Evolutionary conservation across 2,888 invertebrate genomes (phyloP).

Genomic region (Andrena haemorrhoa): DNA sequence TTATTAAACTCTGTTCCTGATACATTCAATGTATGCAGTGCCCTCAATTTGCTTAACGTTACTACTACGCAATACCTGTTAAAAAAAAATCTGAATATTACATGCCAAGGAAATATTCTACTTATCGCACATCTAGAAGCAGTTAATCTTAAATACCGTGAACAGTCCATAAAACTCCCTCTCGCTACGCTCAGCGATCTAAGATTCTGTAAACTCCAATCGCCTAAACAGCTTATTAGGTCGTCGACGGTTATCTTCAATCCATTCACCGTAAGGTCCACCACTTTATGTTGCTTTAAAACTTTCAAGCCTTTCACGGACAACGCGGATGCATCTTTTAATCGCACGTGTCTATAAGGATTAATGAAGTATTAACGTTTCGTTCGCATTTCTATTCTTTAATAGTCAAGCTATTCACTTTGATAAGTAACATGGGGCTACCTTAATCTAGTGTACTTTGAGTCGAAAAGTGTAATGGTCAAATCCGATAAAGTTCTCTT

Average conservation of each 20-base stretch:
- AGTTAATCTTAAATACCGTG: slow-evolving; percentile 82
- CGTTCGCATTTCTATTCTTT: not conserved
- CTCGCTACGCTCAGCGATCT: slow-evolving; percentile 87
- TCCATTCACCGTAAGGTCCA: slow-evolving; percentile 87
- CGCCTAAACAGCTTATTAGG: slow-evolving; percentile 88
- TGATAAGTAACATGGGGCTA: slow-evolving; percentile 63
- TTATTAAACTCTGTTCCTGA: slow-evolving; percentile 90
- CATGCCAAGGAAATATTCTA: not conserved
- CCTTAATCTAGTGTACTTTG: slow-evolving; percentile 87
- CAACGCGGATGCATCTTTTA: slow-evolving; percentile 87
- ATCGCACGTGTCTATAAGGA: slow-evolving; percentile 86
- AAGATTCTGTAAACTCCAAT: slow-evolving; percentile 88
- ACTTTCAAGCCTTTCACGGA: slow-evolving; percentile 87
- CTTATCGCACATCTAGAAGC: not conserved
- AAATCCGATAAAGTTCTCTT: slow-evolving; percentile 87
- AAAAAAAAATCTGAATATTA: slow-evolving; percentile 48
- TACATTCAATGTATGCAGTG: slow-evolving; percentile 88
- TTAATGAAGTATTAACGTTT: slow-evolving; percentile 24
- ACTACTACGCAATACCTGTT: slow-evolving; percentile 87
- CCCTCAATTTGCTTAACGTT: slow-evolving; percentile 87
- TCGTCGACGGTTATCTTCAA: slow-evolving; percentile 87
- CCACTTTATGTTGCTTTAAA: slow-evolving; percentile 88
- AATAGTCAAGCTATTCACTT: not conserved
- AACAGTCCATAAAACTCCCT: slow-evolving; percentile 88
- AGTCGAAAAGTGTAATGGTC: slow-evolving; percentile 87